A percentile compares a stretch with the other conserved stretches of the same genome.
Conservation (phyloP, 2,888 invertebrate genomes). For the Blera fallax region DNA sequence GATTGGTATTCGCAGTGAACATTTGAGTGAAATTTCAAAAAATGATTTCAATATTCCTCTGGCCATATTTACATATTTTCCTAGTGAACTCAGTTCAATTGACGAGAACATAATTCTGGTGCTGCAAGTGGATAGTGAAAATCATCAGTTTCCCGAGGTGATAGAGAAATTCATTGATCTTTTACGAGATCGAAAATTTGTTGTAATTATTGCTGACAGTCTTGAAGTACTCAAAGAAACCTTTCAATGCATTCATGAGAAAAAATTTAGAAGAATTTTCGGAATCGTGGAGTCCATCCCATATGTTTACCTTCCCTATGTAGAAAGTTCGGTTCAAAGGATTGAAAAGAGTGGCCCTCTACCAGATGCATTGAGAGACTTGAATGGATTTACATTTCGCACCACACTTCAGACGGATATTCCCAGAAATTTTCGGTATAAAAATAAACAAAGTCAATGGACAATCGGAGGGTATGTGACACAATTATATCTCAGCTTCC, state of each 20-base stretch:
- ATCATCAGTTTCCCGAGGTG: neutral
- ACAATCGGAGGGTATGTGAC: conserved; percentile 28
- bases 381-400: conserved; percentile 47
- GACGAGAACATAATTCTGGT: neutral
- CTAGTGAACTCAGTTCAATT: too few species aligned
- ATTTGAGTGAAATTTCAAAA: neutral
- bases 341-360: neutral
- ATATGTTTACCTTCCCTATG: conserved; percentile 22
- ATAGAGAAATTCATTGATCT: neutral
- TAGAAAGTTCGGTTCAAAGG: neutral
- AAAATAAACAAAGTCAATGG: neutral
- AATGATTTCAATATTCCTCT: neutral
- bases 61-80: neutral
- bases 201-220: neutral
- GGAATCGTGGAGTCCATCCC: neutral
- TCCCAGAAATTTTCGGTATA: conserved; percentile 34
- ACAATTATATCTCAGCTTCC: conserved; percentile 8
- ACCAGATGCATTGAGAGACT: conserved; percentile 18
- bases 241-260: neutral
- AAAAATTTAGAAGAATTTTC: conserved; percentile 40
- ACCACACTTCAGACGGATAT: conserved; percentile 29
- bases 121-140: neutral
- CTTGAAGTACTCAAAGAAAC: neutral
- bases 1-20: neutral
- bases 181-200: conserved; percentile 22